Conservation (phyloP, 2,888 invertebrate genomes). For the Zaprionus bogoriensis region DNA sequence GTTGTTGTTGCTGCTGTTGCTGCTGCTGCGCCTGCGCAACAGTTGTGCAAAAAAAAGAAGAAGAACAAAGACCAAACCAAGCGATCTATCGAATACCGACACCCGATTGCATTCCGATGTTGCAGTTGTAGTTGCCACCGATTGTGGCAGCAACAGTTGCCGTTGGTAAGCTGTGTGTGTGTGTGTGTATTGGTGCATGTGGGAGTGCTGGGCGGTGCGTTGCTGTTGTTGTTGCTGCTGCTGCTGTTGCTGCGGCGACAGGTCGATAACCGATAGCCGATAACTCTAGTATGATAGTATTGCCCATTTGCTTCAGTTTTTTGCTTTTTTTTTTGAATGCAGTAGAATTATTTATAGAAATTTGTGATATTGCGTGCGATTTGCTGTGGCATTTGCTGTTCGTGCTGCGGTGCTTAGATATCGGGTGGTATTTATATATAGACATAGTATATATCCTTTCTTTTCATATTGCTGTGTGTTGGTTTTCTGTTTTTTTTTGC, state of each 20-base stretch:
- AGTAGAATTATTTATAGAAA: slow-evolving; percentile 24
- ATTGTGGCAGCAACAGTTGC: slow-evolving; percentile 39
- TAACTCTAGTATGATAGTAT: slow-evolving; percentile 37
- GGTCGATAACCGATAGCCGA: slow-evolving; percentile 28
- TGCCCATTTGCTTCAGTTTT: slow-evolving; percentile 20
- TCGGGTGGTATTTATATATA: slow-evolving; percentile 51
- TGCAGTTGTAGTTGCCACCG: slow-evolving; percentile 30
- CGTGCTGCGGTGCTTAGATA: slow-evolving; percentile 67
- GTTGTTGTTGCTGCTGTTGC: slow-evolving; percentile 32
- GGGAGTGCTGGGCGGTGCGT: slow-evolving; percentile 31
- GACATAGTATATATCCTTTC: slow-evolving; percentile 30
- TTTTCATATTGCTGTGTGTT: slow-evolving; percentile 69
- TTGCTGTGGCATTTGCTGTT: slow-evolving; percentile 48
- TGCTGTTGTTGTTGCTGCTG: slow-evolving; percentile 28
- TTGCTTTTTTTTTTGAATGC: slow-evolving; percentile 27
- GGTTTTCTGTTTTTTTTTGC: slow-evolving; percentile 32
- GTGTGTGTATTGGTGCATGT: slow-evolving; percentile 56
- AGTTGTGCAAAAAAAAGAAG: slow-evolving; percentile 38
- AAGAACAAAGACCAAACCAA: slow-evolving; percentile 38
- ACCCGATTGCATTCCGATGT: slow-evolving; percentile 54
- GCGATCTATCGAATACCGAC: slow-evolving; percentile 61
- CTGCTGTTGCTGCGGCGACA: slow-evolving; percentile 13
- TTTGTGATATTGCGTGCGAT: slow-evolving; percentile 58
- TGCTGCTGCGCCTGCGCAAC: slow-evolving; percentile 75
- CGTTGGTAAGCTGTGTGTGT: slow-evolving; percentile 21